These are phyloP conservation scores for Anguilla pacifica DNA, from an alignment of 2,797 vertebrate genomes.

Conservation along the genomic window DNA sequence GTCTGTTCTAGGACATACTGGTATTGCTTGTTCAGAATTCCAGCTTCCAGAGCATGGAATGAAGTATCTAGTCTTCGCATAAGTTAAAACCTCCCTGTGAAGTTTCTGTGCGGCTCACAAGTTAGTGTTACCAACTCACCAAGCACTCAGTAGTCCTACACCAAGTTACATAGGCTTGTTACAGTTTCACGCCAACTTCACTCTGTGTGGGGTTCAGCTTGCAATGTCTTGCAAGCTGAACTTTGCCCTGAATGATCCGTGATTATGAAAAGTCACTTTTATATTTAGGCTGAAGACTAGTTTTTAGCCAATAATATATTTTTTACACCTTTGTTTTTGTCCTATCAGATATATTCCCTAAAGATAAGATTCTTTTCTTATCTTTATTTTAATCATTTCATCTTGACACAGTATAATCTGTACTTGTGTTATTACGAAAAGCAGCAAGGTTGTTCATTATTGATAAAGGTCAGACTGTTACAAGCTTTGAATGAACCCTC, in stretches of 20 bases:
- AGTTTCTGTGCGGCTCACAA: not conserved
- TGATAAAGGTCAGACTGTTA: not conserved
- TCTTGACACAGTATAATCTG: not conserved
- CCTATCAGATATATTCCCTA: not conserved
- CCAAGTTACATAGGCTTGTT: not conserved
- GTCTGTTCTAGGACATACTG: not conserved
- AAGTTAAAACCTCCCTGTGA: not conserved
- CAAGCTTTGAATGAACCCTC: not conserved
- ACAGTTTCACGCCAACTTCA: not conserved
- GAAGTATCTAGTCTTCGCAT: not conserved
- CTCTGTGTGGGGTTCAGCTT: not conserved
- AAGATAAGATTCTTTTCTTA: too few species aligned
- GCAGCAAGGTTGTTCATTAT: not conserved
- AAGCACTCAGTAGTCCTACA: not conserved
- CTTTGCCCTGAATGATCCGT: not conserved
- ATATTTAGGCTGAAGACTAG: not conserved
- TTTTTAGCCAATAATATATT: not conserved
- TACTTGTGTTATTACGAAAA: not conserved
- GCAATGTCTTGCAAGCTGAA: too few species aligned
- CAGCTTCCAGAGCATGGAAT: not conserved
- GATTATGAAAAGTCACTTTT: not conserved
- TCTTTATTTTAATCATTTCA: not conserved
- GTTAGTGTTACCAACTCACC: not conserved
- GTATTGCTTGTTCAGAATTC: not conserved
- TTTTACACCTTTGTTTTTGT: not conserved